Conservation (phyloP, 2,797 vertebrate genomes). For the Toxotes lorentzi region DNA sequence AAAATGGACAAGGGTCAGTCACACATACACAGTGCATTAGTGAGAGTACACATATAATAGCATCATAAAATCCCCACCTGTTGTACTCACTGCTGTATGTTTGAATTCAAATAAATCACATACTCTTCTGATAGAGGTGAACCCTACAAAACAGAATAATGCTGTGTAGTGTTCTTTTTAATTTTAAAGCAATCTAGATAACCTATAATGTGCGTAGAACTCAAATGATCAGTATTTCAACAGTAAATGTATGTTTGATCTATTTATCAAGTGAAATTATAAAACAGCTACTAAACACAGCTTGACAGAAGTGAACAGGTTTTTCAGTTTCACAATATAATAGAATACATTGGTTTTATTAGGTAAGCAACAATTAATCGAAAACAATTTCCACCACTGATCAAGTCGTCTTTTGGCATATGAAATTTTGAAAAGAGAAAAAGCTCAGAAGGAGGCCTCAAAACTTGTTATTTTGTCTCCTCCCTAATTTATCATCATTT, state of each 20-base stretch:
- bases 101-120: conserved; percentile 10
- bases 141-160: not conserved
- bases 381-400: not conserved
- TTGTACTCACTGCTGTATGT: not conserved
- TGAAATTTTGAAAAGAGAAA: not conserved
- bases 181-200: not conserved
- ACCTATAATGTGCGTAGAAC: not conserved
- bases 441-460: not conserved
- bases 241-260: not conserved
- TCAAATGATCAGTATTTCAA: not conserved
- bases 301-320: not conserved
- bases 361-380: not conserved
- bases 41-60: not conserved
- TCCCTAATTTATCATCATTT: not conserved
- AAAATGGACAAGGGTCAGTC: conserved; percentile 3
- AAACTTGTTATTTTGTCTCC: not conserved
- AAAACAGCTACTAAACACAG: not conserved
- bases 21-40: not conserved
- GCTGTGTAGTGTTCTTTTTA: not conserved
- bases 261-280: not conserved
- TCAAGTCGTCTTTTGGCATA: not conserved
- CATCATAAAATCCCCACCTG: conserved; percentile 10
- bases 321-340: not conserved
- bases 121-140: not conserved
- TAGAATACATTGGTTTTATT: not conserved